phyloP scores from a whole-genome alignment of 2,888 invertebrate species.

The Drosophila kambysellisi region DNA sequence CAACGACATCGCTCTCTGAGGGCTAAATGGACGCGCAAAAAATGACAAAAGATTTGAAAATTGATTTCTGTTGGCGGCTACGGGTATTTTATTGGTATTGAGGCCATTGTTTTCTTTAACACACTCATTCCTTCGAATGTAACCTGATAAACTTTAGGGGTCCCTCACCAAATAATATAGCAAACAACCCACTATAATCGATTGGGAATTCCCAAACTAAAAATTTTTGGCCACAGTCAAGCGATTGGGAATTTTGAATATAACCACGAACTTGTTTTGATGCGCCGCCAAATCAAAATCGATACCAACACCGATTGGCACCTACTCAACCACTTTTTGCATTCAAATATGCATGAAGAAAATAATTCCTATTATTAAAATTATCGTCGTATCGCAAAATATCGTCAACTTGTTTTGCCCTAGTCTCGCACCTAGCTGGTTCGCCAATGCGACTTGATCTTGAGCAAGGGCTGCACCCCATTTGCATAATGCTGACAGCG shows the following conservation, averaged over 20 bases:
- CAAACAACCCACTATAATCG: constrained; percentile 66
- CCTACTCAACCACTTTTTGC: constrained; percentile 42
- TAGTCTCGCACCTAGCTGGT: constrained; percentile 15
- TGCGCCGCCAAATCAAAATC: constrained; percentile 43
- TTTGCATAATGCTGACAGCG: constrained; percentile 64
- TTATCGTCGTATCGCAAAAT: constrained; percentile 32
- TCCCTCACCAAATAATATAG: constrained; percentile 32
- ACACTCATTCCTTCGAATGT: constrained; percentile 62
- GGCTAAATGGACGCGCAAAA: constrained; percentile 54
- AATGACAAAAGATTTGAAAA: constrained; percentile 45
- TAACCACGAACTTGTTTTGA: constrained; percentile 70
- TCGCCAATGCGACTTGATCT: constrained; percentile 41
- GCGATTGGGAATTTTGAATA: constrained; percentile 50
- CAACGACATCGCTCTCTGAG: constrained; percentile 26
- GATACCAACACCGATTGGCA: constrained; percentile 32
- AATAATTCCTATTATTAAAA: constrained; percentile 62
- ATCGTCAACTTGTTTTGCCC: constrained; percentile 33
- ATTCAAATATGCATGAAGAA: constrained; percentile 46
- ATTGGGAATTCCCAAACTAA: constrained; percentile 76
- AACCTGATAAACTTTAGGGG: constrained; percentile 54
- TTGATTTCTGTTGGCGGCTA: constrained; percentile 51
- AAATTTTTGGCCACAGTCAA: constrained; percentile 60
- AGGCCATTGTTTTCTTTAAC: constrained; percentile 55
- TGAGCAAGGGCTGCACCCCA: constrained; percentile 49
- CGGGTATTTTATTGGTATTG: constrained; percentile 48